A percentile compares a stretch with the other conserved stretches of the same genome.
Conservation (phyloP, 2,888 invertebrate species). For the Rhaphigaster nebulosa region DNA sequence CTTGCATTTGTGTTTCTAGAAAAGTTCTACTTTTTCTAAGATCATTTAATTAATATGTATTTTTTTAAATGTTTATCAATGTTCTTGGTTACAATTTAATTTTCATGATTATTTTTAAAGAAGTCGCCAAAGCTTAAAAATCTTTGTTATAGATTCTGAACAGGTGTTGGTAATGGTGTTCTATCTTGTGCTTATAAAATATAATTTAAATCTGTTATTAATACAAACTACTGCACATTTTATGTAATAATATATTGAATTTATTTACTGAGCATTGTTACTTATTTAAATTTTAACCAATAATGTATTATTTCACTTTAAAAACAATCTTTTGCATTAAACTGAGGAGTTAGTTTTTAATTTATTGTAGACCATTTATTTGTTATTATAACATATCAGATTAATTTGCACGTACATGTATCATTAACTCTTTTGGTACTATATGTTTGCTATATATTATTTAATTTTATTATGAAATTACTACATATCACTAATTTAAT, state of each 20-base stretch:
- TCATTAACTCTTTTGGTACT: not conserved
- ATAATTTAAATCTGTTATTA: not conserved
- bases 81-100: not conserved
- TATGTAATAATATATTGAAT: not conserved
- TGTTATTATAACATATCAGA: not conserved
- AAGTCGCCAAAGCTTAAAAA: not conserved
- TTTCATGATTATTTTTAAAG: not conserved
- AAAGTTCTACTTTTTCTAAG: not conserved
- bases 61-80: not conserved
- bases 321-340: not conserved
- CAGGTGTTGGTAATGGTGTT: not conserved
- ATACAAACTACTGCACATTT: not conserved
- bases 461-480: not conserved
- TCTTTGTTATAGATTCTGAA: not conserved
- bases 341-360: not conserved
- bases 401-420: not conserved
- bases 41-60: not conserved
- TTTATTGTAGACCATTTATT: not conserved
- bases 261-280: not conserved
- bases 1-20: not conserved
- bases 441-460: not conserved
- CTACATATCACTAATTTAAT: conserved; percentile 7
- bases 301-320: not conserved
- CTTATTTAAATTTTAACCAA: not conserved
- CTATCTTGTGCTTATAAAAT: no score